Evolutionary conservation across 1,140 invertebrate species (phyloP), one percentile per base, ranked within the genome.

Genomic region (Spodoptera frugiperda): DNA sequence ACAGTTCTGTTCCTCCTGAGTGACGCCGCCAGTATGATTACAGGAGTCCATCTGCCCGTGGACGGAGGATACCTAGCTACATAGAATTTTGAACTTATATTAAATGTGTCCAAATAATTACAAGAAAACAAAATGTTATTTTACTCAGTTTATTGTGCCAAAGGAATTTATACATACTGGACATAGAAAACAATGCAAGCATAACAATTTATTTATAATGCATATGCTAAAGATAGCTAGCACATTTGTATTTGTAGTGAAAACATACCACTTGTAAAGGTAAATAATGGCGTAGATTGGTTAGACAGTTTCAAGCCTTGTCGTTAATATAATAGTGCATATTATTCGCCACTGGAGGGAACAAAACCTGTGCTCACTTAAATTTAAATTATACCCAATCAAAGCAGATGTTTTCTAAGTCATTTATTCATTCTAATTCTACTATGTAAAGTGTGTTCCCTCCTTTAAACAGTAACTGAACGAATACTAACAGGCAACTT

Each of bases 1-100:
- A 95, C 96, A 5, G 95, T 98, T 17, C 76, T 98, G 54, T 99
- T 96, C 88, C 94, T 99, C 39, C 93, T 99, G 4, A 98, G 98
- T 87, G 96, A 98, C 82, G 95, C 96, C 82, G 96, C 98, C 25
- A 96, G 95, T 39, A 98, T 98, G 96, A 96, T 98, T 19, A 97
- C 95, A 68, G 98, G 98, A 21, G 93, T 95, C 11, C 93, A 95
- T 49, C 90, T 99, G 9, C 97, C 97, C 0, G 93, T 99, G 1
- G 98, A 99, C 86, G 98, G 98, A 44, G 98, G 98, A 80, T 98
- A 89, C 70, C 80, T 93, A 6, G 89, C 89, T 30, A 89, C 87
- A 57, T 93, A 88, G 83, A 71, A 53, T 49, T 61, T 53, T 57
- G 46, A 49, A 14, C 30, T 44, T 55, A 44, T 77, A 39, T 15